Evolutionary conservation across 2,797 vertebrate genomes (phyloP).

Genomic region (Picus viridis): DNA sequence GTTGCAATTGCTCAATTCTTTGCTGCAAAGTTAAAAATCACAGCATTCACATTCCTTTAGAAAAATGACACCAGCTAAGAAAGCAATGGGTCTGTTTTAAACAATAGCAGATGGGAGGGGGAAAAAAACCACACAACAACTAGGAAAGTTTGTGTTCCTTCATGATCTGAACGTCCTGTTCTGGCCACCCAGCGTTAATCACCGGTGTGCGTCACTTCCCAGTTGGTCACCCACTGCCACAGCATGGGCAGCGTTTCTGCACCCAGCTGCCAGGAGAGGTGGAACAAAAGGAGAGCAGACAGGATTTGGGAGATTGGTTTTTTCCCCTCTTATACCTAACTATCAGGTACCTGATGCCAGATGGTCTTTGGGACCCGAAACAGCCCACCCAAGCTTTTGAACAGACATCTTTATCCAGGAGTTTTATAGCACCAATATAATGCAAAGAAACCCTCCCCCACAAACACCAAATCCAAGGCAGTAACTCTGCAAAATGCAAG

Average conservation of each 20-base stretch:
- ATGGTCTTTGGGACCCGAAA: background rate
- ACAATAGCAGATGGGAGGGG: background rate
- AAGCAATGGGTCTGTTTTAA: slow-evolving; percentile 6
- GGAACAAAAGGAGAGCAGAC: background rate
- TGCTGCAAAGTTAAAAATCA: background rate
- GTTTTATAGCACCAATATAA: accelerated
- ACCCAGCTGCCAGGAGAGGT: background rate
- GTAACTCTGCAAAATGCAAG: background rate
- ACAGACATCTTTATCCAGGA: background rate
- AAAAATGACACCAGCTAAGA: background rate
- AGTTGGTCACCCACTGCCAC: accelerated
- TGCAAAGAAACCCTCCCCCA: background rate
- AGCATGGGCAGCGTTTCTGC: accelerated
- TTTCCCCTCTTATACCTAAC: background rate
- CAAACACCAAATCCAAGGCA: background rate
- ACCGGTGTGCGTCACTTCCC: background rate
- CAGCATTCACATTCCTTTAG: background rate
- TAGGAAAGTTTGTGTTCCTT: background rate
- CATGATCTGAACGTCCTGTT: background rate
- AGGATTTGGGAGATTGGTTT: background rate
- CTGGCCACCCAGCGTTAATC: background rate
- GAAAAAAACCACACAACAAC: background rate
- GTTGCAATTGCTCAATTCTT: background rate
- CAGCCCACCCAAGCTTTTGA: background rate
- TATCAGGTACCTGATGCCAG: too few species aligned